Percentiles rank a stretch among this genome's conserved stretches.
Evolutionary conservation across 2,797 vertebrate genomes (phyloP).

Genomic region (Xerus rutilus): DNA sequence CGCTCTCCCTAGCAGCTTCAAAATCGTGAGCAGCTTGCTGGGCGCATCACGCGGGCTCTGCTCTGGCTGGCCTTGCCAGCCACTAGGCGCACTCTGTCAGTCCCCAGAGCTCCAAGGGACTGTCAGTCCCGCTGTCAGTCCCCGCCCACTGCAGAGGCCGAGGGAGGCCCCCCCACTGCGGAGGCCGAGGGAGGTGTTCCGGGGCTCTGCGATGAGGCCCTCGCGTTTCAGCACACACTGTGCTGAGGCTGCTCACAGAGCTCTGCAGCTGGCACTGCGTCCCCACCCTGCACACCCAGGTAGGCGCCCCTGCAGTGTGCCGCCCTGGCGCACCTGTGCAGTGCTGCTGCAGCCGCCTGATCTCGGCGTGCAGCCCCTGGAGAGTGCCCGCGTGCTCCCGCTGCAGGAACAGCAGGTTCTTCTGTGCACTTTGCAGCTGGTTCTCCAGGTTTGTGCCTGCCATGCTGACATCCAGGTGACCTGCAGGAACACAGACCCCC

Average conservation of each 20-base stretch:
- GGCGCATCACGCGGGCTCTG: accelerated
- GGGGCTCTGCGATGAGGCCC: too few relatives aligned
- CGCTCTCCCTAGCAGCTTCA: too few relatives aligned
- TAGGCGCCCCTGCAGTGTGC: too few relatives aligned
- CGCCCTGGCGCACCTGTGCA: slow-evolving; percentile 92
- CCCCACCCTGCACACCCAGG: too few relatives aligned
- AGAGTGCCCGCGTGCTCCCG: slow-evolving; percentile 96
- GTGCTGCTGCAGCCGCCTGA: slow-evolving; percentile 97
- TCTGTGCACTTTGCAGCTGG: slow-evolving; percentile 98
- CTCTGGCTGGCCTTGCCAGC: neutral
- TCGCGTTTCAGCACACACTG: too few relatives aligned
- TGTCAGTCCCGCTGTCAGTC: too few relatives aligned
- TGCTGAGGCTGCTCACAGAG: too few relatives aligned
- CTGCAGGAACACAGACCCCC: slow-evolving; percentile 70
- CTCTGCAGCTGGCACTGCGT: too few relatives aligned
- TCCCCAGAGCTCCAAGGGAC: neutral
- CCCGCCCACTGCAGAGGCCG: too few relatives aligned
- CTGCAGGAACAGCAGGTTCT: slow-evolving; percentile 98
- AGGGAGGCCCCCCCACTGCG: too few relatives aligned
- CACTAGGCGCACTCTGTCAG: accelerated
- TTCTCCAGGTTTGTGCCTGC: slow-evolving; percentile 96
- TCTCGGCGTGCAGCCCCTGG: slow-evolving; percentile 96
- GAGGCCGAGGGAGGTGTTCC: too few relatives aligned
- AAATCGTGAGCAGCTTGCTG: neutral
- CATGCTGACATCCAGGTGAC: slow-evolving; percentile 89